A percentile compares a stretch with the other conserved stretches of the same genome.
These are phyloP conservation scores for Orientallactaga sibirica DNA, from an alignment of 2,797 vertebrate genomes.

Conservation along the genomic window DNA sequence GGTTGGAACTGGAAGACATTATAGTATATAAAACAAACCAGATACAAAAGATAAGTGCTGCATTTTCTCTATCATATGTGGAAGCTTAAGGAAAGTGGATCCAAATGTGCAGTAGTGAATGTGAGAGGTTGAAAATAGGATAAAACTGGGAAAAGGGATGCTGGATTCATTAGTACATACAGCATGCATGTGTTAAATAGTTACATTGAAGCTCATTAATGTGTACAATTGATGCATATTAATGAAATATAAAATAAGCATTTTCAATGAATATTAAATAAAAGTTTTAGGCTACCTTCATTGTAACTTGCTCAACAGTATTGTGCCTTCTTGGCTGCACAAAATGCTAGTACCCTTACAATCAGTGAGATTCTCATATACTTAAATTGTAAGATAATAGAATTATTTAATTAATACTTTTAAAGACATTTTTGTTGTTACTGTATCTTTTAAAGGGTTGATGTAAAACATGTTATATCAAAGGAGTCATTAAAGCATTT, in stretches of 20 bases:
- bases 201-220: background rate
- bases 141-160: background rate
- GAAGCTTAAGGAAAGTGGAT: background rate
- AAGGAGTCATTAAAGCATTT: slow-evolving; percentile 37
- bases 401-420: background rate
- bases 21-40: background rate
- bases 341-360: background rate
- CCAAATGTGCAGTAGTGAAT: background rate
- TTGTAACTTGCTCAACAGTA: background rate
- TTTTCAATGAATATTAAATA: background rate
- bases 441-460: slow-evolving; percentile 1
- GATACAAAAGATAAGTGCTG: background rate
- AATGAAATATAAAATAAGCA: background rate
- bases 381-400: background rate
- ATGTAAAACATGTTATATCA: slow-evolving; percentile 25
- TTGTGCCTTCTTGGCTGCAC: background rate
- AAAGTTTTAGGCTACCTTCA: background rate
- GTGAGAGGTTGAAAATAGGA: background rate
- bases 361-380: background rate
- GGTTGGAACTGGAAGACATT: background rate
- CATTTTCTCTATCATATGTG: background rate
- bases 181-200: background rate
- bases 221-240: background rate
- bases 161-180: background rate
- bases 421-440: slow-evolving; percentile 5